Evolutionary conservation across 2,888 invertebrate genomes (phyloP).

Genomic region (Mantis religiosa): DNA sequence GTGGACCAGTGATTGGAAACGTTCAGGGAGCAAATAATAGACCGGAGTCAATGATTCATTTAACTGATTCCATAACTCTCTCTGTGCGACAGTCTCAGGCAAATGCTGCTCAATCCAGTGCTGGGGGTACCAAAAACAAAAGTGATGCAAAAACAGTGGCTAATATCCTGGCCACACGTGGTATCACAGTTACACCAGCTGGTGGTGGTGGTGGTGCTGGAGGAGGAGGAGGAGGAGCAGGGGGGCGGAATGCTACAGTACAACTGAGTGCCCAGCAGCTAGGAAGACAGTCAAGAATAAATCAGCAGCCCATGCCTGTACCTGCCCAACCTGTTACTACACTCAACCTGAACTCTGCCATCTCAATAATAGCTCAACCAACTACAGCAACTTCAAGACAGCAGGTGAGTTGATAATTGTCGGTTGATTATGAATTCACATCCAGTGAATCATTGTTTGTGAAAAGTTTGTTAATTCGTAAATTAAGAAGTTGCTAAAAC

Average conservation of each 20-base stretch:
- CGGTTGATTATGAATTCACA: too few relatives aligned
- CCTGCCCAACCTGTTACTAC: conserved; percentile 40
- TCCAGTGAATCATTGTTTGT: too few relatives aligned
- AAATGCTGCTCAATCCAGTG: neutral
- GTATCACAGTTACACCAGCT: conserved; percentile 71
- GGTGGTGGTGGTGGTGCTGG: too few relatives aligned
- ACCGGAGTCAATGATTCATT: conserved; percentile 57
- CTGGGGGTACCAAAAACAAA: conserved; percentile 15
- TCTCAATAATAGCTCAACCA: conserved; percentile 53
- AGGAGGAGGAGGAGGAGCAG: too few relatives aligned
- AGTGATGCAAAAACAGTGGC: conserved; percentile 69
- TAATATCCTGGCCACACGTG: conserved; percentile 69
- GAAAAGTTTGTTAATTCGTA: too few relatives aligned
- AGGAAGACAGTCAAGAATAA: conserved; percentile 7
- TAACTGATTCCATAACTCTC: conserved; percentile 70
- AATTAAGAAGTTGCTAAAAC: too few relatives aligned
- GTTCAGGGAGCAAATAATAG: conserved; percentile 59
- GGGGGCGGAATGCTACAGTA: conserved; percentile 9
- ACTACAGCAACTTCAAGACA: conserved; percentile 41
- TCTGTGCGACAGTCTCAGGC: conserved; percentile 49
- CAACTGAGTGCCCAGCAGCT: conserved; percentile 47
- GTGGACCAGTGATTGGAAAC: conserved; percentile 68
- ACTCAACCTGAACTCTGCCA: conserved; percentile 56
- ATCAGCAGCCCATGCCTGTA: conserved; percentile 31
- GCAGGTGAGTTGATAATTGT: conserved; percentile 19